These are phyloP conservation scores for Tetragnatha montana DNA, from an alignment of 2,888 invertebrate species.

Conservation along the genomic window DNA sequence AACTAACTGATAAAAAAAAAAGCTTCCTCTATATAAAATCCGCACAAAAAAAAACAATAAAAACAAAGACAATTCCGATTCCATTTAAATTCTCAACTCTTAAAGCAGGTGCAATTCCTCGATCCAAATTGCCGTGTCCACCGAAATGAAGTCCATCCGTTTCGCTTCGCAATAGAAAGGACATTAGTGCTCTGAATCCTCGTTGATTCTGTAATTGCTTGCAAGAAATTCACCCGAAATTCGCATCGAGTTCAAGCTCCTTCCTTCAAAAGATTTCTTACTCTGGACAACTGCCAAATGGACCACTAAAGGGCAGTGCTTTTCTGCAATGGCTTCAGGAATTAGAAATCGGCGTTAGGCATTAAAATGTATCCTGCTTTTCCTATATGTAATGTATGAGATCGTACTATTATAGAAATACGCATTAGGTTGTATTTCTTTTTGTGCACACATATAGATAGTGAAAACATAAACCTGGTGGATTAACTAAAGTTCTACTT, in stretches of 20 bases:
- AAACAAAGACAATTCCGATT: background rate
- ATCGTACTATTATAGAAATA: background rate
- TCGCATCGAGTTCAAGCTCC: constrained; percentile 11
- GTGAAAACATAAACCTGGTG: too few species aligned
- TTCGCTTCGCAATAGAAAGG: constrained; percentile 29
- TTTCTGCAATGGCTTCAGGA: background rate
- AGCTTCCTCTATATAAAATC: background rate
- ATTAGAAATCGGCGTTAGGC: constrained; percentile 12
- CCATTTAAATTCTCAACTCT: constrained; percentile 18
- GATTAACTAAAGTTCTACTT: too few species aligned
- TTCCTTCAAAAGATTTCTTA: constrained; percentile 31
- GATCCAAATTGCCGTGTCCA: constrained; percentile 31
- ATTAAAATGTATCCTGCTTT: constrained; percentile 18
- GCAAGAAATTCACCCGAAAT: constrained; percentile 45
- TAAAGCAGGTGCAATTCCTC: constrained; percentile 48
- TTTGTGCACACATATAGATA: too few species aligned
- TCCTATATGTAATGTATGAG: background rate
- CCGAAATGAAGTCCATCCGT: constrained; percentile 16
- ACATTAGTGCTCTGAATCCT: constrained; percentile 35
- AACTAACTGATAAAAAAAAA: background rate
- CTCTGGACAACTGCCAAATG: constrained; percentile 40
- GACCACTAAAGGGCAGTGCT: constrained; percentile 32
- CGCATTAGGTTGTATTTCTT: too few species aligned
- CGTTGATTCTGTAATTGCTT: constrained; percentile 51
- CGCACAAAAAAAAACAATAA: background rate